phyloP scores from a whole-genome alignment of 2,113 vertebrate genomes.

The Eudorcas thomsonii region DNA sequence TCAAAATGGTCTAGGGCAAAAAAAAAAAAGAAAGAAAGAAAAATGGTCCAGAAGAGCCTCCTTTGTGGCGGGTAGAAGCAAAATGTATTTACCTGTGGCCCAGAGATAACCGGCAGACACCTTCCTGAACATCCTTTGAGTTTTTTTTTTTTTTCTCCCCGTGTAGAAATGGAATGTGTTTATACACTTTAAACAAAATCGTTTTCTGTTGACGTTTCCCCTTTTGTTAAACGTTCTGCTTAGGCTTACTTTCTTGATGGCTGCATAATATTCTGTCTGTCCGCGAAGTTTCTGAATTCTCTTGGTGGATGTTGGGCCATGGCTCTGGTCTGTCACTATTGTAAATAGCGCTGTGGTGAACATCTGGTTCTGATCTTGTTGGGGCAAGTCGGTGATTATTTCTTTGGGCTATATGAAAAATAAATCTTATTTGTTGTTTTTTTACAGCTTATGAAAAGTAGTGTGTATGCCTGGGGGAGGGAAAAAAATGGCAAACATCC shows the following conservation, averaged over 20 bases:
- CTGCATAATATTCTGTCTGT: neutral
- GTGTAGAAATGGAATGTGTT: neutral
- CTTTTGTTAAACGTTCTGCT: neutral
- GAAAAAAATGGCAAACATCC: neutral
- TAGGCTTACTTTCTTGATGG: neutral
- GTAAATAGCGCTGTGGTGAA: neutral
- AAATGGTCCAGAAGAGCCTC: neutral
- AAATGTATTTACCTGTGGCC: neutral
- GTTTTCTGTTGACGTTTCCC: neutral
- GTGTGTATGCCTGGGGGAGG: neutral
- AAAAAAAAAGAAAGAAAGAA: neutral
- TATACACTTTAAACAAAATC: neutral
- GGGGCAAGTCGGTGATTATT: neutral
- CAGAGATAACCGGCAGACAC: too few relatives aligned
- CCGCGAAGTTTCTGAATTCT: neutral
- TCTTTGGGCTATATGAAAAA: neutral
- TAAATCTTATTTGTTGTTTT: neutral
- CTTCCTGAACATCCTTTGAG: rapidly evolving
- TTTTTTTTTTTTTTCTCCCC: neutral
- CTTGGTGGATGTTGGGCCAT: neutral
- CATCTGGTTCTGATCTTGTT: neutral
- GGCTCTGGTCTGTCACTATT: neutral
- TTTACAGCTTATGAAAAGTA: neutral
- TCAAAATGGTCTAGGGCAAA: neutral
- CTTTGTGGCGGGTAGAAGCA: neutral